These are phyloP conservation scores for Rhabdornis inornatus DNA, from an alignment of 2,113 vertebrate genomes.

Conservation along the genomic window DNA sequence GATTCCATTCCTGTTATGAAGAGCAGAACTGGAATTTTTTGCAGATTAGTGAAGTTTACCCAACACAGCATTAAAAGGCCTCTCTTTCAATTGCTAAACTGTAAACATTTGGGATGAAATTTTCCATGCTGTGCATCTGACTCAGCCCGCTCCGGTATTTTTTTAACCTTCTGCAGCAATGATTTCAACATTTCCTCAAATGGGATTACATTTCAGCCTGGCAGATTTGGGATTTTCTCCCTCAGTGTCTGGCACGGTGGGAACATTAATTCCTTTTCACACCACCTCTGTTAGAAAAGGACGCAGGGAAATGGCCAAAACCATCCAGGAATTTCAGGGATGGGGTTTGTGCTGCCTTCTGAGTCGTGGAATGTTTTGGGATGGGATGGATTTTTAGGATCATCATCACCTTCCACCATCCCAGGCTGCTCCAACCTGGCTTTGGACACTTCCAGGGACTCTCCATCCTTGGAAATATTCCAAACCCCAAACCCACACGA, in stretches of 20 bases:
- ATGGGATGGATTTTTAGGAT: background rate
- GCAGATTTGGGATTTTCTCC: background rate
- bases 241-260: background rate
- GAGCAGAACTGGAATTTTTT: background rate
- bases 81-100: background rate
- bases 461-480: background rate
- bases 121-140: conserved; percentile 36
- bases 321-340: background rate
- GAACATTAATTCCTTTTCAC: background rate
- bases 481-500: rapidly evolving
- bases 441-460: background rate
- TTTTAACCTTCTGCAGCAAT: background rate
- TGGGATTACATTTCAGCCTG: background rate
- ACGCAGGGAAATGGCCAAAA: rapidly evolving
- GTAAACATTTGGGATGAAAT: conserved; percentile 2
- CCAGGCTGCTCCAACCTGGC: background rate
- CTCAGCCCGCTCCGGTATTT: background rate
- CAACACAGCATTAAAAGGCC: background rate
- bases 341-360: no score
- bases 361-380: background rate
- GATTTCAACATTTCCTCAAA: conserved; percentile 7
- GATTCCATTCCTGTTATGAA: background rate
- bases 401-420: background rate
- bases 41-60: background rate
- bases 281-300: background rate